Evolutionary conservation across 2,888 invertebrate species (phyloP), one percentile per base, ranked within the genome.

Genomic region (Sisyra nigra): DNA sequence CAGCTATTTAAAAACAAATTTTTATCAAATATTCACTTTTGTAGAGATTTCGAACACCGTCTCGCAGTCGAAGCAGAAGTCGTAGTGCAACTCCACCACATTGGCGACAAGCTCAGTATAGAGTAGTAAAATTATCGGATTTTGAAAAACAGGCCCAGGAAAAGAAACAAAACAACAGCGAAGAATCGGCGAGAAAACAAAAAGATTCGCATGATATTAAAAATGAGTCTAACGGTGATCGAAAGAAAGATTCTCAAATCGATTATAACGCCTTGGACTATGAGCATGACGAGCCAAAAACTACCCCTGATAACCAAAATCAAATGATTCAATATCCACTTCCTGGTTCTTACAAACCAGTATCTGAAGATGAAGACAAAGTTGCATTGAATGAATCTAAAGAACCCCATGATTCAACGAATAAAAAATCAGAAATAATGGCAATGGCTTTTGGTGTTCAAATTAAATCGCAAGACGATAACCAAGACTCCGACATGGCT

Each of bases 21-120:
- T 31, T 32, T 13, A 15, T 5, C 33, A 17, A n/a, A 18, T 37
- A 24, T 44, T 46, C 48, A 42, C 40, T 33, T 49, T 58, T 55
- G 32, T 57, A 88, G 86, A 76, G 89, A 40, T 91, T 85, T 61
- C 78, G 85, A 49, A 89, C 89, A 0, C 87, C 87, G 32, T 85
- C 85, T 1, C 58, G 67, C 32, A 66, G 66, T 34, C 71, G 83
- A 10, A 86, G 86, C 46, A 77, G 91, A 1, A 87, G 87, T 0
- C 74, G 88, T 43, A 92, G 92, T 54, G 77, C 75, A 19, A 94
- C 94, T 1, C 94, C 94, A 8, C 87, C 92, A 6, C 93, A 94
- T 63, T 94, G 94, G 94, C 76, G 84, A 34, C 81, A 86, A 55
- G 91, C 89, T 46, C 85, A 88, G 59, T 73, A 81, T 15, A 72